Evolutionary conservation across 37 sponge, comb jelly and placozoan species (phyloP).

Genomic region (Aplysina aerophoba): DNA sequence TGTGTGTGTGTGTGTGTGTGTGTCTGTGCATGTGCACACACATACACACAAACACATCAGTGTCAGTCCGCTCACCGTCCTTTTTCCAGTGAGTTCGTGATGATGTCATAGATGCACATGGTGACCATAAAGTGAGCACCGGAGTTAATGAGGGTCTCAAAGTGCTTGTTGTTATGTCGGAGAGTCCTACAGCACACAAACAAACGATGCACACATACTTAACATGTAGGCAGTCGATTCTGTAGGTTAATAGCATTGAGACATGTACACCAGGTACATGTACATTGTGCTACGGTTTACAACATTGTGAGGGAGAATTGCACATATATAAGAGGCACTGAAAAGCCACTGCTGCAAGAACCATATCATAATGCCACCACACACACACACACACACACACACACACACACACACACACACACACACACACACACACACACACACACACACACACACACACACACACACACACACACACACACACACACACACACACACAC

Average conservation of each 20-base stretch:
- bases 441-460: too few species aligned
- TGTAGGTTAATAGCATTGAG: too few species aligned
- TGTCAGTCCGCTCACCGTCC: background rate
- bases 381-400: background rate
- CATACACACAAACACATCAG: too few species aligned
- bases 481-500: too few species aligned
- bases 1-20: background rate
- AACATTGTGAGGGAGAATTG: too few species aligned
- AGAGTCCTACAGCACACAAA: constrained; percentile 16
- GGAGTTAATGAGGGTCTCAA: constrained; percentile 30
- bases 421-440: too few species aligned
- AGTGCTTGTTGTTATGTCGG: constrained; percentile 16
- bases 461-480: too few species aligned
- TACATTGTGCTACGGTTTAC: too few species aligned
- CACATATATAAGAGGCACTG: background rate
- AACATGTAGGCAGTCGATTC: background rate
- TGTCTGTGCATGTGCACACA: background rate
- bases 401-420: too few species aligned
- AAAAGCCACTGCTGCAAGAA: background rate
- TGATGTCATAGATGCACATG: constrained; percentile 29
- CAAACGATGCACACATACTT: background rate
- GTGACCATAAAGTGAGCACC: constrained; percentile 17
- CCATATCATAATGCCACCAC: too few species aligned
- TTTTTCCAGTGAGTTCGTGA: constrained; percentile 7
- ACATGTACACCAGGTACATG: too few species aligned